Conservation (phyloP, 92 coral and sea anemone genomes). For the Zoanthus sansibaricus region DNA sequence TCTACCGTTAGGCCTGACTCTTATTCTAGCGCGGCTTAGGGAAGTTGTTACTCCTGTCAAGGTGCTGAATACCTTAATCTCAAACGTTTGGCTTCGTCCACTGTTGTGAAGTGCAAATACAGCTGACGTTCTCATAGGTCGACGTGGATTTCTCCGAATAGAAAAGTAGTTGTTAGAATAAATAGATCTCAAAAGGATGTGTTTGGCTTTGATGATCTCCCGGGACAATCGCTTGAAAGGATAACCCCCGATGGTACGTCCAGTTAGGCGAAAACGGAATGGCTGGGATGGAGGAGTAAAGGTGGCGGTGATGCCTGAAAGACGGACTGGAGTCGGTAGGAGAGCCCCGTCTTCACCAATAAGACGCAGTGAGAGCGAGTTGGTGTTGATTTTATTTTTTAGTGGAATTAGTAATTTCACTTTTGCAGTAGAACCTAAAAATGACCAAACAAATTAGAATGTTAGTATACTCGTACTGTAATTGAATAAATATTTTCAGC, state of each 20-base stretch:
- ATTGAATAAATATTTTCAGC: too few species aligned
- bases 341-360: slow-evolving; percentile 40
- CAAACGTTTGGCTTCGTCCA: neutral
- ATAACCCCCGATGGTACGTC: slow-evolving; percentile 51
- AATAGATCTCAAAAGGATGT: slow-evolving; percentile 50
- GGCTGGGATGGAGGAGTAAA: slow-evolving; percentile 45
- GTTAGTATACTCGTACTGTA: neutral
- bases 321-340: slow-evolving; percentile 35
- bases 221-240: slow-evolving; percentile 69
- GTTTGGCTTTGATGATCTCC: slow-evolving; percentile 60
- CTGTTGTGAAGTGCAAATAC: slow-evolving; percentile 57
- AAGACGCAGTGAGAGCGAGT: slow-evolving; percentile 50
- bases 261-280: slow-evolving; percentile 67
- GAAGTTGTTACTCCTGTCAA: slow-evolving; percentile 4
- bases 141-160: slow-evolving; percentile 43
- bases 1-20: neutral
- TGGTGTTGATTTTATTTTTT: slow-evolving; percentile 47
- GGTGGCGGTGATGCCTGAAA: slow-evolving; percentile 58
- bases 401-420: slow-evolving; percentile 65
- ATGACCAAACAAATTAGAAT: neutral
- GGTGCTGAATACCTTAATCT: slow-evolving; percentile 22
- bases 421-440: slow-evolving; percentile 60
- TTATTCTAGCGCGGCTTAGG: slow-evolving; percentile 23
- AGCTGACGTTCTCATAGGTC: neutral
- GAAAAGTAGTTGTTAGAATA: slow-evolving; percentile 45